phyloP scores from a whole-genome alignment of 2,113 vertebrate species.

The Ancistrus triradiatus region DNA sequence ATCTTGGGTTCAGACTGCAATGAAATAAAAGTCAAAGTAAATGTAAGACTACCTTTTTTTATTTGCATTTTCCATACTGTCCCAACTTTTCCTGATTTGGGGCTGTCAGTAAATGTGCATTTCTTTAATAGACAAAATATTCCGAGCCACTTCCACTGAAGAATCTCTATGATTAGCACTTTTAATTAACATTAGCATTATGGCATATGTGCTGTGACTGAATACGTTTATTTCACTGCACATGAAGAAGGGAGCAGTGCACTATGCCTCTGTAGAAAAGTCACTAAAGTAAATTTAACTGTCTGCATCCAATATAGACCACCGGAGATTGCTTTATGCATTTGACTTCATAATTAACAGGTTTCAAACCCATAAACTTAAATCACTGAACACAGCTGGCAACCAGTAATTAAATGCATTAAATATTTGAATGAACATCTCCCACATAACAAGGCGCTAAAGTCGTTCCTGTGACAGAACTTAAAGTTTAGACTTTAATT shows the following conservation, averaged over 20 bases:
- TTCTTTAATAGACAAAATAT: constrained; percentile 23
- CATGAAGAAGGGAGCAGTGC: constrained; percentile 46
- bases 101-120: not conserved
- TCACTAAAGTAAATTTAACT: constrained; percentile 77
- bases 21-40: no score
- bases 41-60: no score
- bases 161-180: constrained; percentile 40
- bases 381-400: constrained; percentile 77
- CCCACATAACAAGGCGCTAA: constrained; percentile 71
- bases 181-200: constrained; percentile 54
- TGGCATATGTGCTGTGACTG: constrained; percentile 53
- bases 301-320: constrained; percentile 71
- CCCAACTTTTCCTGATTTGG: no score
- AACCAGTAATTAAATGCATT: constrained; percentile 79
- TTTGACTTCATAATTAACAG: constrained; percentile 80
- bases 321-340: constrained; percentile 76
- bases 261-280: constrained; percentile 65
- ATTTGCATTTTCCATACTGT: no score
- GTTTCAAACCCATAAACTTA: constrained; percentile 79
- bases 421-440: constrained; percentile 77
- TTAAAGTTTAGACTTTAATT: constrained; percentile 58
- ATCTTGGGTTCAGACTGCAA: no score
- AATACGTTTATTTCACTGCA: constrained; percentile 49
- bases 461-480: constrained; percentile 60
- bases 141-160: constrained; percentile 31